phyloP scores from a whole-genome alignment of 2,888 invertebrate genomes.

The Leucophenga maculata region DNA sequence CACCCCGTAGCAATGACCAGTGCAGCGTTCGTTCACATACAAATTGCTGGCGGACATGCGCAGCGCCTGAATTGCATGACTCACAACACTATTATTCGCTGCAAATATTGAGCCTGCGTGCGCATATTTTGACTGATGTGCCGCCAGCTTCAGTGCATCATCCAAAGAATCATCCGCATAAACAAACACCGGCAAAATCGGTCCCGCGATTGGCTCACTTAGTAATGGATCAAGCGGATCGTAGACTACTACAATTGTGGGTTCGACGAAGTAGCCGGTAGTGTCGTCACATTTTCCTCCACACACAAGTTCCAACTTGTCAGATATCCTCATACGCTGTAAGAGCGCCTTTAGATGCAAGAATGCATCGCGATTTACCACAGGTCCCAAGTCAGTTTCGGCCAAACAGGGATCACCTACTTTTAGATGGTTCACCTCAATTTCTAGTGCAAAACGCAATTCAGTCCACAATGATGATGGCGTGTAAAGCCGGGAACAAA shows the following conservation, averaged over 20 bases:
- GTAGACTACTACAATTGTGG: slow-evolving; percentile 29
- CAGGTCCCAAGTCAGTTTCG: slow-evolving; percentile 34
- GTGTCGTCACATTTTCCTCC: slow-evolving; percentile 34
- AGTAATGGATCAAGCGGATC: slow-evolving; percentile 38
- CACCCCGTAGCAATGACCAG: slow-evolving; percentile 32
- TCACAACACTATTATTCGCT: slow-evolving; percentile 35
- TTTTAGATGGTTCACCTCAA: slow-evolving; percentile 23
- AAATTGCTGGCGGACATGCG: slow-evolving; percentile 44
- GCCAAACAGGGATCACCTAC: slow-evolving; percentile 34
- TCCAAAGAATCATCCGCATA: slow-evolving; percentile 36
- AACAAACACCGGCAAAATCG: slow-evolving; percentile 37
- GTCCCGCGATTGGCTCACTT: slow-evolving; percentile 38
- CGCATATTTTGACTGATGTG: slow-evolving; percentile 38
- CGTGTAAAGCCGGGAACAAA: slow-evolving; percentile 40
- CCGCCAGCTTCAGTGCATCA: slow-evolving; percentile 36
- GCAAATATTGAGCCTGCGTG: slow-evolving; percentile 41
- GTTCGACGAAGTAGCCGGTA: slow-evolving; percentile 34
- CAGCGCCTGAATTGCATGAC: slow-evolving; percentile 33
- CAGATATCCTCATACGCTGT: neutral
- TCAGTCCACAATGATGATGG: slow-evolving; percentile 38
- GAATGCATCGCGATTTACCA: slow-evolving; percentile 29
- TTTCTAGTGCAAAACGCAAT: slow-evolving; percentile 19
- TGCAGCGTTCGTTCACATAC: slow-evolving; percentile 43
- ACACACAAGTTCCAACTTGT: slow-evolving; percentile 30
- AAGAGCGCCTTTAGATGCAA: slow-evolving; percentile 26